phyloP scores from a whole-genome alignment of 2,113 vertebrate species.

The Scopus umbretta region DNA sequence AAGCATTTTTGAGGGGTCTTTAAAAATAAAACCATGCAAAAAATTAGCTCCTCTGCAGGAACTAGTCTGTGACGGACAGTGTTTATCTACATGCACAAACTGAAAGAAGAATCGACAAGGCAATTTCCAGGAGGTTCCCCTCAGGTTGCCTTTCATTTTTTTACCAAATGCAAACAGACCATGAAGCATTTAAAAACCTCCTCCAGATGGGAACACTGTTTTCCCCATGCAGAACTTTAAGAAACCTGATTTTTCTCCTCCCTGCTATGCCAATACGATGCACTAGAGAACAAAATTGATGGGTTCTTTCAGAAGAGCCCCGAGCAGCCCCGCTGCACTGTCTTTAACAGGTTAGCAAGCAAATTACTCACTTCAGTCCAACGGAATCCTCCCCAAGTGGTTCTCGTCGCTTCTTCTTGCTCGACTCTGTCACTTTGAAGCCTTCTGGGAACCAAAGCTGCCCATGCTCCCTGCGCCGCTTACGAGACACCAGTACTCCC shows the following conservation, averaged over 20 bases:
- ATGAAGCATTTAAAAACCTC: background rate
- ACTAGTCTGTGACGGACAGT: background rate
- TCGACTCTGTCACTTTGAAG: slow-evolving; percentile 92
- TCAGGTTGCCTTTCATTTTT: background rate
- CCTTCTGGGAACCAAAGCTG: slow-evolving; percentile 99
- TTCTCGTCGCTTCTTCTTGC: slow-evolving; percentile 96
- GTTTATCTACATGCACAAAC: background rate
- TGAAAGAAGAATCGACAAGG: background rate
- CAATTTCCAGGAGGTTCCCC: background rate
- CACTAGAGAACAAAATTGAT: background rate
- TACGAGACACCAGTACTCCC: slow-evolving; percentile 89
- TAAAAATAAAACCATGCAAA: background rate
- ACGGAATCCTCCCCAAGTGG: slow-evolving; percentile 96
- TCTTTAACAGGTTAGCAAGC: background rate
- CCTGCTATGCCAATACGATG: accelerated
- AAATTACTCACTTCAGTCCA: slow-evolving; percentile 90
- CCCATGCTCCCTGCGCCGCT: slow-evolving; percentile 92
- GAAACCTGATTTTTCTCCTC: background rate
- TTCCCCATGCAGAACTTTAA: background rate
- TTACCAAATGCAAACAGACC: background rate
- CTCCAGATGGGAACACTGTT: background rate
- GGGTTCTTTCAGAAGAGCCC: background rate
- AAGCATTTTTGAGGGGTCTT: slow-evolving; percentile 92
- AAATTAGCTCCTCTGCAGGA: background rate
- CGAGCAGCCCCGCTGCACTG: background rate